Evolutionary conservation across 2,888 invertebrate species (phyloP), one percentile per base, ranked within the genome.

Genomic region (Ennomos quercinarius): DNA sequence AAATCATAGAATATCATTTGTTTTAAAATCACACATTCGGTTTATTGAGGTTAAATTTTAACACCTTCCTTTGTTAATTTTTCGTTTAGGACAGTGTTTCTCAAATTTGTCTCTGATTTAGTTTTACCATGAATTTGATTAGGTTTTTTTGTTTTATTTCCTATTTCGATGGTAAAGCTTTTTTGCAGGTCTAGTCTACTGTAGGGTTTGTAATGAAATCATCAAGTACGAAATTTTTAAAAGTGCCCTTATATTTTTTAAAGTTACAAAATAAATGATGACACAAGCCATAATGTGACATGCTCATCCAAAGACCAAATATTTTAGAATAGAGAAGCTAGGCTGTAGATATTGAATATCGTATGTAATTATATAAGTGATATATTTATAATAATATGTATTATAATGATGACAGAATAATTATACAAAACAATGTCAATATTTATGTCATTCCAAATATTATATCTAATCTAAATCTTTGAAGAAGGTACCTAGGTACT

Each of bases 241-340:
- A 91, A 91, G 91, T 92, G 91, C 91, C 89, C 91, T 92, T 91
- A 91, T 85, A 84, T 87, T 83, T 81, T 89, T 86, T 84, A 87
- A 83, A 84, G 75, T 81, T 80, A 86, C 81, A 86, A 83, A 84
- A 77, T 47, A 6, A 27, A 62, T 54, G 81, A 87, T 85, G 83
- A 87, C 83, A 84, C 81, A 87, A 81, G 89, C 91, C 91, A 91
- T 91, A 89, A 84, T 78, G 86, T 89, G 83, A 90, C 87, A 89
- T 83, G 90, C 89, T 90, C 91, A 91, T 88, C 91, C 90, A 91
- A 91, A 92, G 91, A 92, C 91, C 91, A 91, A 91, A 89, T 89
- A 86, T 89, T 84, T 84, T 90, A 91, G 87, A 81, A 78, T 89
- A 90, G 81, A 80, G 70, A 86, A 71, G 85, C 86, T 91, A 91